phyloP scores from a whole-genome alignment of 2,888 invertebrate genomes.

The Ectemnius lituratus region DNA sequence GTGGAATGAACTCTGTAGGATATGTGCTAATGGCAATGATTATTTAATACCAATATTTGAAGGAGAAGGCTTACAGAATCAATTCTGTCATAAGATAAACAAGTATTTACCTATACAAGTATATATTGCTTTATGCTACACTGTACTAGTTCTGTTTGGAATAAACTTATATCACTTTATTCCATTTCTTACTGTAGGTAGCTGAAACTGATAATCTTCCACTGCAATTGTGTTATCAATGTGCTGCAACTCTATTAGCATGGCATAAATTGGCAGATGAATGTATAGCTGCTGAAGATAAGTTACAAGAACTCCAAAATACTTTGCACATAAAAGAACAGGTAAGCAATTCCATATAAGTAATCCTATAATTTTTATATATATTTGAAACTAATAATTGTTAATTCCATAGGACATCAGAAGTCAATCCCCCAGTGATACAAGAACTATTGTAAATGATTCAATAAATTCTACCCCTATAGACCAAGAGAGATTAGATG shows the following conservation, averaged over 20 bases:
- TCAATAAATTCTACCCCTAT: too few relatives aligned
- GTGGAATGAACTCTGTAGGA: conserved; percentile 77
- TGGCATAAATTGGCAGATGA: conserved; percentile 83
- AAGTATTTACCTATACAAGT: conserved; percentile 83
- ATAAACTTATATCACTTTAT: neutral
- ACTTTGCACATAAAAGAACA: conserved; percentile 53
- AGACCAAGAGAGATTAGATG: too few relatives aligned
- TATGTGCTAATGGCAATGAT: conserved; percentile 80
- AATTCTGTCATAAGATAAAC: conserved; percentile 82
- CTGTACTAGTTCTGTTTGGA: neutral
- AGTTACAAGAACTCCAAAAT: conserved; percentile 69
- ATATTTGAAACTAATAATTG: neutral
- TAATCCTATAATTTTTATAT: neutral
- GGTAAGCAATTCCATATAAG: conserved; percentile 31
- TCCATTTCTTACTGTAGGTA: conserved; percentile 75
- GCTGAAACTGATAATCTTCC: conserved; percentile 80
- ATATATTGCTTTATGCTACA: conserved; percentile 54
- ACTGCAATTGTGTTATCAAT: conserved; percentile 82
- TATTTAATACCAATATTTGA: conserved; percentile 82
- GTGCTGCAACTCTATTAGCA: conserved; percentile 82
- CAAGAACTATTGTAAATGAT: too few relatives aligned
- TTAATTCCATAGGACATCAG: neutral
- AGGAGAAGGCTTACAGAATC: conserved; percentile 82
- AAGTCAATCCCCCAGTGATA: neutral
- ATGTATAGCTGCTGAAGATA: conserved; percentile 80